Conservation (phyloP, 2,797 vertebrate genomes). For the Meriones psammophilus region DNA sequence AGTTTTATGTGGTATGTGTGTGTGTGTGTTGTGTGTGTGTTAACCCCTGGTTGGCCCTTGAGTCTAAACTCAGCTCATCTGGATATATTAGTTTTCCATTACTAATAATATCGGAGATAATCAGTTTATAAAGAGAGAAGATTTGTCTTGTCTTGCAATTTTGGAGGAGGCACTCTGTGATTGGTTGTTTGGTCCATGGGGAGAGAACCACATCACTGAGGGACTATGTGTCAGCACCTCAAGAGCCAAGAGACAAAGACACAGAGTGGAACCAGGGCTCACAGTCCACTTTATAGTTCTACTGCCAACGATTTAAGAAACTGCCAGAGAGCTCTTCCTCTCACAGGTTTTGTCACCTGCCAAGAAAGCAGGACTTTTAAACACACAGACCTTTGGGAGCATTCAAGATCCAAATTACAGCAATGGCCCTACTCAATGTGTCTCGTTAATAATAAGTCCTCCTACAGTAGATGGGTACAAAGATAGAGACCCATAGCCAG, state of each 20-base stretch:
- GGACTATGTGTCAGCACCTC: too few species aligned
- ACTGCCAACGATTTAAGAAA: not conserved
- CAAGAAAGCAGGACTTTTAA: not conserved
- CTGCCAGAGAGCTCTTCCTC: too few species aligned
- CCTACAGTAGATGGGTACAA: not conserved
- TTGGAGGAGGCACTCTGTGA: not conserved
- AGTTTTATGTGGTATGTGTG: not conserved
- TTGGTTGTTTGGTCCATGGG: not conserved
- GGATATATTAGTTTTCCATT: not conserved
- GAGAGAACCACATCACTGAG: not conserved
- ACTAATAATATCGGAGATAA: not conserved
- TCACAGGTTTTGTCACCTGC: not conserved
- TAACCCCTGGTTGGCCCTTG: not conserved
- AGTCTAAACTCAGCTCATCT: not conserved
- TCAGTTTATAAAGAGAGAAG: not conserved
- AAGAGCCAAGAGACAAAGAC: not conserved
- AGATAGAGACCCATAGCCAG: not conserved
- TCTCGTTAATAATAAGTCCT: not conserved
- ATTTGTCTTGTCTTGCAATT: not conserved
- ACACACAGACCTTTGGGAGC: not conserved
- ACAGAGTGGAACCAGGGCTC: not conserved
- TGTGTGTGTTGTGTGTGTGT: not conserved
- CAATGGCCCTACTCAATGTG: not conserved
- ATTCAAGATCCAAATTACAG: not conserved
- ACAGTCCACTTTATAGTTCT: not conserved